Conservation (phyloP, 2,888 invertebrate genomes). For the Drosophila paracracens region DNA sequence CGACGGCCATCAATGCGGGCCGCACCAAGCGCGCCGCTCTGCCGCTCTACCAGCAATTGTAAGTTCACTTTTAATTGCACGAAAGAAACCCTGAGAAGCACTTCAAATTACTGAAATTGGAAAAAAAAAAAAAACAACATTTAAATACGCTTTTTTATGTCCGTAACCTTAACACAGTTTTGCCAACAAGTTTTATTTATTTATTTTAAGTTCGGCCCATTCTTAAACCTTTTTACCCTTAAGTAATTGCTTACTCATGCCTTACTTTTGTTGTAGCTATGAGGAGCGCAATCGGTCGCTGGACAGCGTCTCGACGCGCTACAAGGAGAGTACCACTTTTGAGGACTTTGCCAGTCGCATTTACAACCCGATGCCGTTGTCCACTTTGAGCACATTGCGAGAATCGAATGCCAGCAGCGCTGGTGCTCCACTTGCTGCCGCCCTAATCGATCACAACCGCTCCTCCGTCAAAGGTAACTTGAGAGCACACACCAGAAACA, state of each 20-base stretch:
- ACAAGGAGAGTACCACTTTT: slow-evolving; percentile 95
- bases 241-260: background rate
- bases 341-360: slow-evolving; percentile 93
- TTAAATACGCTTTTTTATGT: background rate
- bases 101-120: background rate
- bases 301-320: slow-evolving; percentile 93
- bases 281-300: slow-evolving; percentile 95
- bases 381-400: slow-evolving; percentile 70
- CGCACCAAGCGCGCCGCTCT: slow-evolving; percentile 95
- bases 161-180: background rate
- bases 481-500: background rate
- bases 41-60: slow-evolving; percentile 96
- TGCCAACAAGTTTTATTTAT: background rate
- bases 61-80: slow-evolving; percentile 83
- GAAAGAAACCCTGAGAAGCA: background rate
- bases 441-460: slow-evolving; percentile 86
- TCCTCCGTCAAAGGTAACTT: slow-evolving; percentile 83
- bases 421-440: slow-evolving; percentile 87
- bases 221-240: too few relatives aligned
- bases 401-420: slow-evolving; percentile 70
- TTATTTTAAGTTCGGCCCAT: background rate
- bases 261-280: slow-evolving; percentile 87
- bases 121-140: background rate
- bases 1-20: slow-evolving; percentile 96
- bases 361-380: slow-evolving; percentile 88